phyloP scores from a whole-genome alignment of 2,113 vertebrate species.

The Prinia subflava region DNA sequence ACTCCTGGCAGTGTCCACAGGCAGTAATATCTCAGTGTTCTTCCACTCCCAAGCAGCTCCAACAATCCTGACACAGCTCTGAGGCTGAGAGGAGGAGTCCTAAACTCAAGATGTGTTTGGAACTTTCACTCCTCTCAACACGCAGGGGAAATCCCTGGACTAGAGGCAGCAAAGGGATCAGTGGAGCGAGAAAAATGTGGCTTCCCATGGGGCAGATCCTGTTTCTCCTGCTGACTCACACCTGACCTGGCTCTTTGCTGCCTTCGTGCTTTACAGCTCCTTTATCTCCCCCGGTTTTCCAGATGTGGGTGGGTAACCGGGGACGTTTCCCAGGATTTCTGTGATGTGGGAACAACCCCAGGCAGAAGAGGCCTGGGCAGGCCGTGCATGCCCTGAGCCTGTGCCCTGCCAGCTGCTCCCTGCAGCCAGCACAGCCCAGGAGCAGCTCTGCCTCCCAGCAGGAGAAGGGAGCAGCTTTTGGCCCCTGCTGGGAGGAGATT shows the following conservation, averaged over 20 bases:
- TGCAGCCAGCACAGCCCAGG: neutral
- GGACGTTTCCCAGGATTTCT: neutral
- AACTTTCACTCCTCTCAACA: neutral
- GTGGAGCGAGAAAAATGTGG: rapidly evolving
- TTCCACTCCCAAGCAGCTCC: neutral
- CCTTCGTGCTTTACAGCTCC: neutral
- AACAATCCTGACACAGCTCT: neutral
- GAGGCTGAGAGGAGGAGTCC: neutral
- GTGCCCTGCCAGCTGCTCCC: neutral
- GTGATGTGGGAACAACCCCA: neutral
- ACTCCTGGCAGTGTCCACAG: neutral
- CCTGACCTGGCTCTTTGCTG: neutral
- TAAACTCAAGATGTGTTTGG: neutral
- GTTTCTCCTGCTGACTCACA: neutral
- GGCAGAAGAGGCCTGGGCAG: neutral
- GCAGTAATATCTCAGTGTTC: rapidly evolving
- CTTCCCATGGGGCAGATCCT: neutral
- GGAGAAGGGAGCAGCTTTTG: neutral
- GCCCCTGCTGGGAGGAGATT: neutral
- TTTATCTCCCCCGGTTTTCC: neutral
- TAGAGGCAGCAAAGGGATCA: neutral
- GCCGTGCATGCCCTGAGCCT: neutral
- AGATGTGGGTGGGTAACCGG: neutral
- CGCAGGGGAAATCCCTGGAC: neutral
- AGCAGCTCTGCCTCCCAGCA: neutral